These are phyloP conservation scores for Oligia fasciuncula DNA, from an alignment of 2,888 invertebrate species.

Conservation along the genomic window DNA sequence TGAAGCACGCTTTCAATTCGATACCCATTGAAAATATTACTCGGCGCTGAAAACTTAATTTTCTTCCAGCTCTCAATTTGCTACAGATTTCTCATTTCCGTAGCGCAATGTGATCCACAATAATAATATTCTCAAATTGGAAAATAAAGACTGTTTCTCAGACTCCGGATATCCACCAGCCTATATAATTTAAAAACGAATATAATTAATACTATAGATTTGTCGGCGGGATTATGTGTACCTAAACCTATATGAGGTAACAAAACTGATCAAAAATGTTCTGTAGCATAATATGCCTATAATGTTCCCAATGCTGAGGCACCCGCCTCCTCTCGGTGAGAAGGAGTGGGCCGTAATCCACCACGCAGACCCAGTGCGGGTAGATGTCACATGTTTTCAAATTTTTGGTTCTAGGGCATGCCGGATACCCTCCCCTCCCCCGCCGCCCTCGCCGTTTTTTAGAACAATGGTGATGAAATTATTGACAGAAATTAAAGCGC, in stretches of 20 bases:
- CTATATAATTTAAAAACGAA: not conserved
- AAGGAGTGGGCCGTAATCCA: not conserved
- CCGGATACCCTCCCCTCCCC: too few species aligned
- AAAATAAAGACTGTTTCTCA: not conserved
- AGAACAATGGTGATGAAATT: too few species aligned
- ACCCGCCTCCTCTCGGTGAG: not conserved
- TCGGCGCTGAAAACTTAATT: conserved; percentile 10
- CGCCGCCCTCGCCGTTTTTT: not conserved
- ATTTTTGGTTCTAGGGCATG: not conserved
- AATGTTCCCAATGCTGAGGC: not conserved
- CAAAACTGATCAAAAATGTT: not conserved
- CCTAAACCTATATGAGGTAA: not conserved
- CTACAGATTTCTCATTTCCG: conserved; percentile 41
- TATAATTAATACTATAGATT: not conserved
- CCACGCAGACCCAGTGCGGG: not conserved
- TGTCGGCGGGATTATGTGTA: not conserved
- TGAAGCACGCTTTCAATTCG: conserved; percentile 19
- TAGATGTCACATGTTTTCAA: not conserved
- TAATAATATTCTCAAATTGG: conserved; percentile 9
- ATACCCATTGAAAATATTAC: conserved; percentile 37
- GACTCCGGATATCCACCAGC: not conserved
- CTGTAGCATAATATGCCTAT: not conserved
- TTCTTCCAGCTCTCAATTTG: conserved; percentile 17
- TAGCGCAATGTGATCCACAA: conserved; percentile 9
- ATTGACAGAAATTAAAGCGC: not conserved